phyloP scores from a whole-genome alignment of 2,113 vertebrate genomes.

The Urocolius indicus region DNA sequence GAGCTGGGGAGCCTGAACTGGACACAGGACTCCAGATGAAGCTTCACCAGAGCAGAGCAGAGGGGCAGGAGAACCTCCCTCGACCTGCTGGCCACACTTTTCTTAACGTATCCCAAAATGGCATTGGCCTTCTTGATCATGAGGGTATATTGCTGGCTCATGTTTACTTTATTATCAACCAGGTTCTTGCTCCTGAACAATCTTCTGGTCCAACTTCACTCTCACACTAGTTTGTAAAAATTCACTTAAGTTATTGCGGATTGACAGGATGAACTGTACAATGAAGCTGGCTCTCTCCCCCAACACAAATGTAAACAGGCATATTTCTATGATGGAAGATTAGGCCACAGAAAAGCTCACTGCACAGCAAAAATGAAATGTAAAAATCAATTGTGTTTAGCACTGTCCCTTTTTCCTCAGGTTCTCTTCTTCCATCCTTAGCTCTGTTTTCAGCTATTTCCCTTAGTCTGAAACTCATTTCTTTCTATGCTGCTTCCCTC shows the following conservation, averaged over 20 bases:
- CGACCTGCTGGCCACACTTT: no score
- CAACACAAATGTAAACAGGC: neutral
- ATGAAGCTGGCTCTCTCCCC: neutral
- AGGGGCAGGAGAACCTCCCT: no score
- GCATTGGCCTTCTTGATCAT: no score
- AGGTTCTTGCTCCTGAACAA: neutral
- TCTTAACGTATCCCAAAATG: no score
- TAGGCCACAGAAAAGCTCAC: neutral
- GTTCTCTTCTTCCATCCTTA: neutral
- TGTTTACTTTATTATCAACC: no score
- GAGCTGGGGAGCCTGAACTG: no score
- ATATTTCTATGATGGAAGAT: neutral
- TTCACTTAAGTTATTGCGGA: neutral
- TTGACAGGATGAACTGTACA: neutral
- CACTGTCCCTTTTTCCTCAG: neutral
- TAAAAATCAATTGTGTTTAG: neutral
- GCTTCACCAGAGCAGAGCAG: no score
- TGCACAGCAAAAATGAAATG: neutral
- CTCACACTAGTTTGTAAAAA: neutral
- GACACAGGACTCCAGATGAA: no score
- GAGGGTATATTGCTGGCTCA: no score
- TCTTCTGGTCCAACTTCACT: neutral
- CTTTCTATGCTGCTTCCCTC: neutral
- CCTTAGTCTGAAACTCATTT: neutral
- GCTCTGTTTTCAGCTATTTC: neutral